Percentiles rank a stretch among this genome's conserved stretches.
These are phyloP conservation scores for Aramus guarauna DNA, from an alignment of 2,113 vertebrate species.

Conservation along the genomic window DNA sequence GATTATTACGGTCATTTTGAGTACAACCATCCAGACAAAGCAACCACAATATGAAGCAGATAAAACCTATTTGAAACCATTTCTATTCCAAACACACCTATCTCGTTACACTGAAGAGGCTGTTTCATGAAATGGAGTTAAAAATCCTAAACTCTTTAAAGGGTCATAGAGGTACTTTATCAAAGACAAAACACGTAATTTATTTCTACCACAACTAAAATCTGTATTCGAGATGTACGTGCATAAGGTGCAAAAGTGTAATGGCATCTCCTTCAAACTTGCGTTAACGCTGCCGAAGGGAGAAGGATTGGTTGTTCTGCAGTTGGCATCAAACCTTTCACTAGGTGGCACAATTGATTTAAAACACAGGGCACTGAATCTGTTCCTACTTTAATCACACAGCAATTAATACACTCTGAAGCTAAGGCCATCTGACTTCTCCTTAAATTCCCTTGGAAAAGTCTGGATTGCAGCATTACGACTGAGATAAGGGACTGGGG, in stretches of 20 bases:
- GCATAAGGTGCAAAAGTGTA: background rate
- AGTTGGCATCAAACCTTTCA: background rate
- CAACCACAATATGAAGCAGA: background rate
- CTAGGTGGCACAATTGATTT: constrained; percentile 57
- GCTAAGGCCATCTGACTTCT: background rate
- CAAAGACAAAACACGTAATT: background rate
- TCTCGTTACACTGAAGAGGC: background rate
- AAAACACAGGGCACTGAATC: background rate
- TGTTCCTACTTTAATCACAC: background rate
- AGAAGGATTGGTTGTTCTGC: background rate
- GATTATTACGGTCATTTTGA: background rate
- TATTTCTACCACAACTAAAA: background rate
- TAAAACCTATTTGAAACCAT: background rate
- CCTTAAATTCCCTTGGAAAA: background rate
- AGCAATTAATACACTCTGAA: background rate
- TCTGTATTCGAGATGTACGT: background rate
- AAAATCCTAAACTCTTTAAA: background rate
- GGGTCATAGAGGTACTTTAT: background rate
- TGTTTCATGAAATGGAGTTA: background rate
- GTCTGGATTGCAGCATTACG: background rate
- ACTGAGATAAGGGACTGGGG: rapidly evolving
- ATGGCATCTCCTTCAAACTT: background rate
- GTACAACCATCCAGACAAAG: background rate
- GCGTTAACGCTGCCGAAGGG: rapidly evolving
- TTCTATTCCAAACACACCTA: background rate